phyloP scores from a whole-genome alignment of 2,113 vertebrate genomes.

The Pituophis catenifer region DNA sequence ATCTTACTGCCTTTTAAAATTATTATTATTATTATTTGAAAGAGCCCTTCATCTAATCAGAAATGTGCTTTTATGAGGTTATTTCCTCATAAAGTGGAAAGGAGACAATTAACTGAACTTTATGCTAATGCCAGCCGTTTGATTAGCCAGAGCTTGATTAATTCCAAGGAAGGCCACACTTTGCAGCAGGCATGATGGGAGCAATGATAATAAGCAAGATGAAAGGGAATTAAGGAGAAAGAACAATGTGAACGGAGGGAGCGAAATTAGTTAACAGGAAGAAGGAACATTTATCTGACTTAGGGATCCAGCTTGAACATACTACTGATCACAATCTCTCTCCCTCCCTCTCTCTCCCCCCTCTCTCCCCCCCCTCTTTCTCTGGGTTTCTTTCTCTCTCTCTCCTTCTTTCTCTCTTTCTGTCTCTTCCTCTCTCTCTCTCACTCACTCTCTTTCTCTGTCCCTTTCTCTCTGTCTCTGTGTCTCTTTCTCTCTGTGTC shows the following conservation, averaged over 20 bases:
- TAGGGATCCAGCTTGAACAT: background rate
- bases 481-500: no score
- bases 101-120: constrained; percentile 32
- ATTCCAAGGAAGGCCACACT: constrained; percentile 21
- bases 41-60: constrained; percentile 18
- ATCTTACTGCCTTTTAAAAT: background rate
- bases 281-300: constrained; percentile 19
- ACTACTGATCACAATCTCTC: background rate
- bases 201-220: constrained; percentile 31
- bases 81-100: constrained; percentile 41
- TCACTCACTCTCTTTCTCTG: no score
- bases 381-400: background rate
- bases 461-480: no score
- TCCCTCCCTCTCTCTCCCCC: no score
- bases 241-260: constrained; percentile 34
- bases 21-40: background rate
- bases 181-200: constrained; percentile 32
- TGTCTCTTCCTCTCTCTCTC: no score
- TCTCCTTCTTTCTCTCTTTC: no score
- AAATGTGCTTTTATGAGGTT: constrained; percentile 11
- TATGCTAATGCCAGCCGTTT: constrained; percentile 43
- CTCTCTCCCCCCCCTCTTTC: no score
- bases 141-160: constrained; percentile 44
- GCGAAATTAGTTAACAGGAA: constrained; percentile 29
- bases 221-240: constrained; percentile 39